phyloP scores from a whole-genome alignment of 2,113 vertebrate genomes.

The Ailurus styani region DNA sequence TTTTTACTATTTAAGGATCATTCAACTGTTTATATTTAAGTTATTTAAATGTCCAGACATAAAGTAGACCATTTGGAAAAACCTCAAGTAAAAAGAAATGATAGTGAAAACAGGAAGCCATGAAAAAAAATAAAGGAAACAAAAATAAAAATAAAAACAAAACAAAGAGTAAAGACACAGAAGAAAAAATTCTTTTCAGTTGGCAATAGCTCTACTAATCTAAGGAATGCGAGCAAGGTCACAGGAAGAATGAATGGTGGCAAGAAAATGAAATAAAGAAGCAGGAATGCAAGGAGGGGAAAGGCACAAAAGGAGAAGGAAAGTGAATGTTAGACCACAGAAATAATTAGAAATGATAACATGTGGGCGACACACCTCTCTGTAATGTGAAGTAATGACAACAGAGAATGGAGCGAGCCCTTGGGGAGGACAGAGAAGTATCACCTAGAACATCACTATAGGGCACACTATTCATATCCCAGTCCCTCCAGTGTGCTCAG shows the following conservation, averaged over 20 bases:
- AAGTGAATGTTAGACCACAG: not conserved
- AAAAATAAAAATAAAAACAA: not conserved
- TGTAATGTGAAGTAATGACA: not conserved
- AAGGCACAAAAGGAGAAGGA: not conserved
- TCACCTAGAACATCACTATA: accelerated
- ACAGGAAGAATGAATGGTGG: not conserved
- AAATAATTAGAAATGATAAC: not conserved
- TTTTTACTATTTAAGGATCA: not conserved
- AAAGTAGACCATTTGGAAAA: not conserved
- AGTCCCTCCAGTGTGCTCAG: not conserved
- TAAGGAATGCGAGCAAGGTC: not conserved
- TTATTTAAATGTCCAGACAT: not conserved
- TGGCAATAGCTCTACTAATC: not conserved
- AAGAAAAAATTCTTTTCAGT: not conserved
- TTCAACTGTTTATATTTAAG: not conserved
- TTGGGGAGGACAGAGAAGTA: not conserved
- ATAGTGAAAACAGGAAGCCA: not conserved
- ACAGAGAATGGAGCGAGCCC: not conserved
- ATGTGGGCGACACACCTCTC: not conserved
- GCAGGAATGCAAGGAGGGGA: not conserved
- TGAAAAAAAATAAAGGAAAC: not conserved
- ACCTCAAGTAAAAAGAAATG: not conserved
- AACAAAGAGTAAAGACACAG: not conserved
- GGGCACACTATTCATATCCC: no score
- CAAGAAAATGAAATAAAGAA: not conserved